Base-by-base conservation (phyloP, 2,888 invertebrate genomes). In the Ganaspis brasiliensis region DNA sequence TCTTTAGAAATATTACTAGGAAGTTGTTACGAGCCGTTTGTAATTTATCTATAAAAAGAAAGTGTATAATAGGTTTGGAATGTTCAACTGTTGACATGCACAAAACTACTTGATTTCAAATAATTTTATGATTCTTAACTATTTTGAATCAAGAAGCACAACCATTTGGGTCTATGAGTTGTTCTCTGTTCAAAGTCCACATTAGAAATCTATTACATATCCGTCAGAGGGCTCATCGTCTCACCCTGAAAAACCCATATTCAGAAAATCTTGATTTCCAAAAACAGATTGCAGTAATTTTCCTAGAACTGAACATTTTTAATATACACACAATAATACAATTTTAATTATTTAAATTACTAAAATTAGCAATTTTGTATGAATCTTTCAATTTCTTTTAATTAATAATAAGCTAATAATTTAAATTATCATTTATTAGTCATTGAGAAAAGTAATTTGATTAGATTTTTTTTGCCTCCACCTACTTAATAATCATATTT, bases 401-500 rank as follows among this genome's bases (percentile, higher is more conserved):
- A n/a, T n/a, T n/a, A n/a, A n/a, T n/a, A n/a, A n/a, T n/a, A n/a
- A n/a, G n/a, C n/a, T n/a, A n/a, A n/a, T n/a, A n/a, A n/a, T n/a
- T n/a, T n/a, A n/a, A n/a, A n/a, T n/a, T n/a, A n/a, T n/a, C n/a
- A n/a, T n/a, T n/a, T n/a, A n/a, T n/a, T n/a, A n/a, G n/a, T n/a
- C n/a, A n/a, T n/a, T n/a, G n/a, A n/a, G n/a, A n/a, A n/a, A n/a
- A n/a, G n/a, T n/a, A n/a, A n/a, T n/a, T n/a, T n/a, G n/a, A n/a
- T n/a, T n/a, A n/a, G n/a, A n/a, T n/a, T n/a, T n/a, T n/a, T n/a
- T n/a, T n/a, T n/a, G n/a, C n/a, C n/a, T n/a, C n/a, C n/a, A n/a
- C n/a, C n/a, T n/a, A 78, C 75, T 78, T 74, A 74, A 75, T 59
- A 45, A 52, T 74, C 72, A 12, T 76, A 75, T 45, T 71, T 12